Base-by-base conservation (phyloP, 2,797 vertebrate species). In the Myotis myotis region DNA sequence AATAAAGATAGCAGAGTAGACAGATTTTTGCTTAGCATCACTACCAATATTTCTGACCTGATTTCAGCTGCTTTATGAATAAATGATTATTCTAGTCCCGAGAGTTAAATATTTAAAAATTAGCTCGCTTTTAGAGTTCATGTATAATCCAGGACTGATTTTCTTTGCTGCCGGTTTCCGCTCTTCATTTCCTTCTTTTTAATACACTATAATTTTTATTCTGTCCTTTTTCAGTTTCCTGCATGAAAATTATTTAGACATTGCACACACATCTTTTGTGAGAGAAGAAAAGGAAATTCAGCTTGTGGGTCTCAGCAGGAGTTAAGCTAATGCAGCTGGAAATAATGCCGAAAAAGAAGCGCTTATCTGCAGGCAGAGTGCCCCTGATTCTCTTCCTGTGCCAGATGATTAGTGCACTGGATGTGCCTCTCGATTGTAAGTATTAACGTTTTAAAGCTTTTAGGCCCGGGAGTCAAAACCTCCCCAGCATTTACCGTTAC, bases 341-440 rank as follows among this genome's bases (percentile, higher is more conserved):
- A 97, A 98, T 96, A 98, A 99, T 99, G 99, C 98, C 97, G 98
- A 98, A 96, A 97, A 98, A 97, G 96, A 98, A 97, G 97, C 98
- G 94, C 97, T 97, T 98, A 97, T 97, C 97, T 98, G 75, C 97
- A 96, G 95, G 97, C 97, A 98, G 98, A 97, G 98, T 97, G 91
- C 97, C 98, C 96, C 97, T 99, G 95, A 76, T 99, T 97, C 97
- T 99, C 94, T 95, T 99, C 94, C 97, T 99, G 97, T 99, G 98
- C 97, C 98, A 99, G 97, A 97, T 99, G 66, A 97, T 98, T 97
- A 96, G 97, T 13, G 98, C 99, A 2, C 95, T 99, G 98, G 99
- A 99, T 86, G 99, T 99, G 96, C 99, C 99, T 96, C 99, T 99
- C 95, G 99, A 99, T 98, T 98, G 99, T 99, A 99, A 99, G 99